Percentiles rank a stretch among this genome's conserved stretches.
These are phyloP conservation scores for Gephyroberyx darwinii DNA, from an alignment of 2,797 vertebrate species.

Conservation along the genomic window DNA sequence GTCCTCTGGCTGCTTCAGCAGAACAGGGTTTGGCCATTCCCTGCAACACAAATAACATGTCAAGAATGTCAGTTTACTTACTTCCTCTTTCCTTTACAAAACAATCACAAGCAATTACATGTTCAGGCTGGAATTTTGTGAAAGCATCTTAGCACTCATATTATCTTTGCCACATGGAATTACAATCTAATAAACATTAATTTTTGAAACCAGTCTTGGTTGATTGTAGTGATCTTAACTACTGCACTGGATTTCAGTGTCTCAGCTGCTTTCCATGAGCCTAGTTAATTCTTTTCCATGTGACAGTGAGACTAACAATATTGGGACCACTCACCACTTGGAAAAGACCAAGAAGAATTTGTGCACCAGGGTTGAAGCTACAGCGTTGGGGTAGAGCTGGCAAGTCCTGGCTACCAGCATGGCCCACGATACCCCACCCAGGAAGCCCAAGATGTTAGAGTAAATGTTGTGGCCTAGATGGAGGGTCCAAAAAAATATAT, in stretches of 20 bases:
- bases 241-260: background rate
- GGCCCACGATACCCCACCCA: constrained; percentile 93
- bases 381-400: constrained; percentile 92
- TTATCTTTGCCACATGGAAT: too few species aligned
- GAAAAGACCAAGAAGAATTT: constrained; percentile 95
- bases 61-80: background rate
- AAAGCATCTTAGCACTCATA: too few species aligned
- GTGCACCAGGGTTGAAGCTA: constrained; percentile 90
- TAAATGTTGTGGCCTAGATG: constrained; percentile 91
- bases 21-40: constrained; percentile 91
- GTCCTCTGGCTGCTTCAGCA: constrained; percentile 88
- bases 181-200: too few species aligned
- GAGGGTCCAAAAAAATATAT: constrained; percentile 33
- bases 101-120: background rate
- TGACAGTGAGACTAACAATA: background rate
- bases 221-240: background rate
- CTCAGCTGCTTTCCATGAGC: background rate
- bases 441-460: constrained; percentile 93
- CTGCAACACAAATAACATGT: constrained; percentile 65
- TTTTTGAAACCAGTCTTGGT: too few species aligned
- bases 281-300: background rate
- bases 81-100: background rate
- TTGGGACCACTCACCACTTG: constrained; percentile 86
- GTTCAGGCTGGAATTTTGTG: too few species aligned
- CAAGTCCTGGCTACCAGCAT: constrained; percentile 93